These are phyloP conservation scores for Schizopygopsis malacanthus DNA, from an alignment of 2,797 vertebrate species.

Conservation along the genomic window DNA sequence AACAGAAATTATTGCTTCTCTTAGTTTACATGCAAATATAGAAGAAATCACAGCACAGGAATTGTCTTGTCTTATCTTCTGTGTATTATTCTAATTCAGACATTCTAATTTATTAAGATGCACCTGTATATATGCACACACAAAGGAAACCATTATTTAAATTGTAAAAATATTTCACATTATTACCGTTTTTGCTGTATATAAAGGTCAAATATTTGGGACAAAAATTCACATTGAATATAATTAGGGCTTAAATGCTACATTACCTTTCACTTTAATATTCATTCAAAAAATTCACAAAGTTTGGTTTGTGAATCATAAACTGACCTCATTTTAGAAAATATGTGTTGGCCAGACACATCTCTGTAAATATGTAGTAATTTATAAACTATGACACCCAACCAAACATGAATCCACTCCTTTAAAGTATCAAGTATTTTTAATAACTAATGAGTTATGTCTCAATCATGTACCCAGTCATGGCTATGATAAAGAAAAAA, in stretches of 20 bases:
- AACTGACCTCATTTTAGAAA: background rate
- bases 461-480: slow-evolving; percentile 11
- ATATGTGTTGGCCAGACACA: background rate
- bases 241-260: background rate
- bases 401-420: background rate
- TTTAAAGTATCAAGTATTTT: background rate
- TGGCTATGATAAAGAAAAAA: background rate
- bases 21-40: too few species aligned
- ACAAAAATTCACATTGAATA: background rate
- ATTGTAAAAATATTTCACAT: background rate
- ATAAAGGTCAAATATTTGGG: background rate
- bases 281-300: background rate
- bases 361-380: background rate
- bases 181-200: background rate
- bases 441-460: background rate
- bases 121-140: too few species aligned
- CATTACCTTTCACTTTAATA: background rate
- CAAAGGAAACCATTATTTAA: background rate
- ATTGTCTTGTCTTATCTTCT: too few species aligned
- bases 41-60: too few species aligned
- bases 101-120: too few species aligned
- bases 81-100: too few species aligned
- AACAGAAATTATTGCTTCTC: too few species aligned
- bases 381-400: background rate
- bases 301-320: background rate